Evolutionary conservation across 1,140 invertebrate species (phyloP), one percentile per base, ranked within the genome.

Genomic region (Pseudomyrmex flavicornis): DNA sequence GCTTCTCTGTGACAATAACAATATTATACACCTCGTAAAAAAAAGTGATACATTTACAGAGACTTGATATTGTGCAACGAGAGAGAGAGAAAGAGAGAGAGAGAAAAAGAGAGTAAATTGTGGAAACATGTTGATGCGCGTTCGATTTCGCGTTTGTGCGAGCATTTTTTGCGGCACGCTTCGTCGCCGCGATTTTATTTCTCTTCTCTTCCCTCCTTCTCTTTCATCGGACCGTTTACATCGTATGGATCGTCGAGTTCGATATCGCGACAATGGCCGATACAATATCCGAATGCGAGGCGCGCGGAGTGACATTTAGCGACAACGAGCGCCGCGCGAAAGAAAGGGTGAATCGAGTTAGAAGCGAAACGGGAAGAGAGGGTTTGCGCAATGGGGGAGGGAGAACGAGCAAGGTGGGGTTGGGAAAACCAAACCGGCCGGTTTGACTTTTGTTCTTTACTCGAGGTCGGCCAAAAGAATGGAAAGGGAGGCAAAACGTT

Each of bases 241-340:
- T 72, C 54, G 76, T 58, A 79, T 50, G 76, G 54, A 79, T 79
- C 54, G 66, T 80, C 76, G 66, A 61, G 66, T 70, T 80, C 54
- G 76, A 80, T 80, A 80, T 80, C 66, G 76, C 66, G 44, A 61
- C 76, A 80, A 80, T 70, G 76, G 44, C 56, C 66, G 56, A 80
- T 70, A 59, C 76, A 69, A 68, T 79, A 68, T 70, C 44, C 20
- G 76, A 80, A 80, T 59, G 66, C 44, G 44, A 70, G 8, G 44
- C 46, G 56, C 54, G 72, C 59, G 15, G 54, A 80, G 15, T 61
- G 76, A 80, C 66, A 22, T 80, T 80, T 80, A 80, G n/a, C 76
- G 66, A 72, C 76, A 70, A 69, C 22, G 44, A 22, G 66, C 35
- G 35, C 35, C 26, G n/a, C 26, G 26, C 35, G 63, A 13, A 80